Evolutionary conservation across 2,797 vertebrate genomes (phyloP).

Genomic region (Rhabdomys pumilio): DNA sequence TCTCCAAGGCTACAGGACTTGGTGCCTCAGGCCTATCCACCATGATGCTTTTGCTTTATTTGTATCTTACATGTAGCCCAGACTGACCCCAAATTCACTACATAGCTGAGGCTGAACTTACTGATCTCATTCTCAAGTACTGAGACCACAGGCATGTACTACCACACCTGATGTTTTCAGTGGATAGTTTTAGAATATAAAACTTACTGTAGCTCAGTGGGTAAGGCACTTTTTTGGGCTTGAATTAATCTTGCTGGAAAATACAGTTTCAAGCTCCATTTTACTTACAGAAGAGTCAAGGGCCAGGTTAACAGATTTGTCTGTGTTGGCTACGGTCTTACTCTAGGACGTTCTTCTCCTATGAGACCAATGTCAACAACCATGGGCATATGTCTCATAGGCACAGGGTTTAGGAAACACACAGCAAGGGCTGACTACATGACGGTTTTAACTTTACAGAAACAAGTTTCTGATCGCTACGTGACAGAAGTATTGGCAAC

Average conservation of each 20-base stretch:
- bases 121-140: not conserved
- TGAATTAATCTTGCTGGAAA: not conserved
- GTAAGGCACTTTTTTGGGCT: constrained; percentile 11
- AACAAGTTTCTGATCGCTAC: constrained; percentile 65
- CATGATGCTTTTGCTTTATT: constrained; percentile 35
- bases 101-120: not conserved
- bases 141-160: not conserved
- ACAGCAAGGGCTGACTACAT: constrained; percentile 40
- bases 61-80: not conserved
- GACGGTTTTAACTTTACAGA: constrained; percentile 16
- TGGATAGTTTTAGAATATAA: constrained; percentile 61
- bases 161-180: not conserved
- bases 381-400: not conserved
- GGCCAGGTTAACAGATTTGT: not conserved
- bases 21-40: not conserved
- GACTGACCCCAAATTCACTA: not conserved
- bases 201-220: constrained; percentile 68
- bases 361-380: not conserved
- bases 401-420: constrained; percentile 44
- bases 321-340: not conserved
- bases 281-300: not conserved
- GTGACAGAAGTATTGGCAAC: not conserved
- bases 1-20: not conserved
- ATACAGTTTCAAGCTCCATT: not conserved
- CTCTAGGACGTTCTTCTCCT: not conserved